Evolutionary conservation across 2,797 vertebrate species (phyloP), one percentile per base, ranked within the genome.

Genomic region (Coreius guichenoti): DNA sequence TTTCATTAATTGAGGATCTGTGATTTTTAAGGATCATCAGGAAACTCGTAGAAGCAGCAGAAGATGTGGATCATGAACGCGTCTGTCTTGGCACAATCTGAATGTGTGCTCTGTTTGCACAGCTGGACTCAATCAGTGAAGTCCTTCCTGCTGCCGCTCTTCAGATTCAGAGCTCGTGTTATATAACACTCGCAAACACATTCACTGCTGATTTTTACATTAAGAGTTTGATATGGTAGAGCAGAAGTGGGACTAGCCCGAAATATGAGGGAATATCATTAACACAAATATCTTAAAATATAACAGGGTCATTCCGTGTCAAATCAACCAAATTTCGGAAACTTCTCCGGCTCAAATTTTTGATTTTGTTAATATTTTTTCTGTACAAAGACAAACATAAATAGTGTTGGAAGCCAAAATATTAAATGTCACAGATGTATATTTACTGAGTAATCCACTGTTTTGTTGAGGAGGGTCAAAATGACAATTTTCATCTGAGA

Each of bases 211-310:
- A 33, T 11, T 26, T 19, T n/a, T 36, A 21, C 31, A 54, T 23
- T 2, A 33, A 43, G 36, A 29, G 26, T 73, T 69, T 69, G 45
- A 29, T 21, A 36, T 11, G 8, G 11, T 12, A 49, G 45, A 43
- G 76, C 26, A 73, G 45, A 83, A 19, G 49, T 26, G 72, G 19
- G 54, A 31, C 63, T 23, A 21, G 47, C 39, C 5, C 36, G 21
- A 63, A 36, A 33, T n/a, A 33, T 31, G 31, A 61, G 49, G 58
- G 73, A 82, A 72, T 82, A 78, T 82, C 51, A 86, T 72, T 63
- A 29, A 78, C 73, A 51, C 39, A 82, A 39, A 70, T 76, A 51
- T 74, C 36, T 61, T 2, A 6, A 54, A 86, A 86, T 69, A 54
- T 68, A 49, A 36, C 39, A 17, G 33, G 36, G 36, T 39, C 36